These are phyloP conservation scores for Phyllotreta striolata DNA, from an alignment of 2,888 invertebrate genomes.

Conservation along the genomic window DNA sequence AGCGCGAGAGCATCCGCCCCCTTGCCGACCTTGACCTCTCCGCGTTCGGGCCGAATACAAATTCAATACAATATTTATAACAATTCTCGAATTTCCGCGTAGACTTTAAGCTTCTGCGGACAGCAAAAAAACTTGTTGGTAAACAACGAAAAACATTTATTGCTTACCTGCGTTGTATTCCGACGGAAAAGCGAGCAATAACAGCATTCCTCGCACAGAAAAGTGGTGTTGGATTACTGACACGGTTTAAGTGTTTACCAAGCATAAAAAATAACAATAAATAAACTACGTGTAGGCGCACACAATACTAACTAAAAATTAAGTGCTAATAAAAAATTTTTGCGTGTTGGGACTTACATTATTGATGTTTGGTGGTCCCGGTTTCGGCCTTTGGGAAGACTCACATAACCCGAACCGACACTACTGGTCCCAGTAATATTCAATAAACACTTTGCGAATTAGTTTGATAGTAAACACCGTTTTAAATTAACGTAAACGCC, in stretches of 20 bases:
- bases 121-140: constrained; percentile 24
- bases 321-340: constrained; percentile 18
- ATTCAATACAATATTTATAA: constrained; percentile 36
- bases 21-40: constrained; percentile 53
- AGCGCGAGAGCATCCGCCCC: constrained; percentile 50
- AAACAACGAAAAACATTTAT: constrained; percentile 8
- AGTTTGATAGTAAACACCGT: constrained; percentile 35
- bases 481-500: constrained; percentile 19
- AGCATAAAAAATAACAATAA: constrained; percentile 29
- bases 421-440: constrained; percentile 5
- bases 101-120: constrained; percentile 16
- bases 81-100: constrained; percentile 24
- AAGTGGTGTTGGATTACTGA: constrained; percentile 16
- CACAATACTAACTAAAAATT: background rate
- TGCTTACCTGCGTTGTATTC: constrained; percentile 10
- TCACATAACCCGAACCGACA: constrained; percentile 24
- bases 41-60: constrained; percentile 26
- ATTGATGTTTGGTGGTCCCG: constrained; percentile 31
- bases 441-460: constrained; percentile 24
- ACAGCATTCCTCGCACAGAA: constrained; percentile 13
- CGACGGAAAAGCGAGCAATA: too few species aligned
- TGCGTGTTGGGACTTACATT: constrained; percentile 38
- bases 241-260: constrained; percentile 20
- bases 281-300: background rate
- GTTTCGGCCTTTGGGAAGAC: constrained; percentile 22